phyloP scores from a whole-genome alignment of 1,140 invertebrate genomes.

The Leucophenga varia region DNA sequence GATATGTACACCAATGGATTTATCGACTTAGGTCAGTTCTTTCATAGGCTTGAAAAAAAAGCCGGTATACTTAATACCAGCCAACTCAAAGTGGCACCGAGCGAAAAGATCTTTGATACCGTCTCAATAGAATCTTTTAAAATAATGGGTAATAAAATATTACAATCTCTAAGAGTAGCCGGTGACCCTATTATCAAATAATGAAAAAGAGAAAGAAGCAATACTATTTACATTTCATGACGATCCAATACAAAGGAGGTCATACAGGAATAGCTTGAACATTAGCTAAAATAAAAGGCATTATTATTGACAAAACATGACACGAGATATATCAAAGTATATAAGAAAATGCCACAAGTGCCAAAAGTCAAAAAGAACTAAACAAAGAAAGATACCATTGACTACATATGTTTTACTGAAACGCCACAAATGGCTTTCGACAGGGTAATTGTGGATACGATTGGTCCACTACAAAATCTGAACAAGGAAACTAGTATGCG shows the following conservation, averaged over 20 bases:
- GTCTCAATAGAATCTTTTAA: conserved; percentile 2
- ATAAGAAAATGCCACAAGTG: conserved; percentile 17
- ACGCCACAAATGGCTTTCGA: conserved; percentile 15
- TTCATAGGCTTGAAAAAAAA: too few species aligned
- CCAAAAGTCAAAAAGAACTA: conserved; percentile 13
- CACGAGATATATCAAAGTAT: conserved; percentile 13
- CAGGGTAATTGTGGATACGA: conserved; percentile 16
- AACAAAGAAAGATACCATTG: conserved; percentile 16
- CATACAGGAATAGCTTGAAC: conserved; percentile 19
- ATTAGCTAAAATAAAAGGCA: conserved; percentile 13
- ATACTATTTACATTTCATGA: conserved; percentile 8
- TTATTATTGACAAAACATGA: conserved; percentile 24
- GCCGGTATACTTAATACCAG: conserved; percentile 1
- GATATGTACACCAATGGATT: too few species aligned
- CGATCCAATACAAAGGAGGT: conserved; percentile 14
- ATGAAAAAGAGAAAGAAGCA: conserved; percentile 8
- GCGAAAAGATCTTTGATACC: too few species aligned
- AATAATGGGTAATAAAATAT: background rate
- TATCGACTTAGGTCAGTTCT: too few species aligned
- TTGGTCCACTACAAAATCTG: conserved; percentile 10
- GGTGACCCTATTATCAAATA: conserved; percentile 1
- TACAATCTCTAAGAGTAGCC: conserved; percentile 1
- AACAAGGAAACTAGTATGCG: conserved; percentile 12
- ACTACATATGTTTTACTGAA: conserved; percentile 24
- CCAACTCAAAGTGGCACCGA: conserved; percentile 1